Percentiles rank a stretch among this genome's conserved stretches.
Evolutionary conservation across 2,888 invertebrate species (phyloP).

Genomic region (Campaea margaritaria): DNA sequence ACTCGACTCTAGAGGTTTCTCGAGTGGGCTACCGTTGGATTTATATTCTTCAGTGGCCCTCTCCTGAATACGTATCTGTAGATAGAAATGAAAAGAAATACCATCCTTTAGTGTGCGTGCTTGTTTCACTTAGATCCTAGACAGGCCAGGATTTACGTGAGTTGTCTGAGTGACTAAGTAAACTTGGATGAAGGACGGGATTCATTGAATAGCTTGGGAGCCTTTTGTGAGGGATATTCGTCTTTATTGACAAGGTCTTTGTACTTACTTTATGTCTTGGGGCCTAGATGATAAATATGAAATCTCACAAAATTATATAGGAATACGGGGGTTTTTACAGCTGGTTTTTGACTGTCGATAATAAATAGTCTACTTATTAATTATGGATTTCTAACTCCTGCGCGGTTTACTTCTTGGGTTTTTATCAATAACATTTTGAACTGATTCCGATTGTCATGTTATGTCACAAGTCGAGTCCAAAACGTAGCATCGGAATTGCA

Average conservation of each 20-base stretch:
- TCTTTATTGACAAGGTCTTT: not conserved
- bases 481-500: no score
- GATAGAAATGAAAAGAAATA: conserved; percentile 5
- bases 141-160: conserved; percentile 5
- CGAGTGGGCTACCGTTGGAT: not conserved
- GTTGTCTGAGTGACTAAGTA: conserved; percentile 1
- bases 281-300: no score
- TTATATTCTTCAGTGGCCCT: conserved; percentile 2
- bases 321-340: no score
- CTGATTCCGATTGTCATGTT: no score
- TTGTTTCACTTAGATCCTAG: conserved; percentile 7
- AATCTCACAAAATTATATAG: no score
- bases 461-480: no score
- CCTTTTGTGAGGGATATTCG: not conserved
- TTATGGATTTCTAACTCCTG: no score
- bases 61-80: conserved; percentile 2
- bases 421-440: no score
- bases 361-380: no score
- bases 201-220: not conserved
- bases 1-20: conserved; percentile 13
- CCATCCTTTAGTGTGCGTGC: conserved; percentile 1
- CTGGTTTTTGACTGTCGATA: no score
- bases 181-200: not conserved
- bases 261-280: not conserved
- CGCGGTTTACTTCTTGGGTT: no score